Percentiles rank a stretch among this genome's conserved stretches.
phyloP scores from a whole-genome alignment of 2,797 vertebrate species.

The Halcyon smyrnensis region DNA sequence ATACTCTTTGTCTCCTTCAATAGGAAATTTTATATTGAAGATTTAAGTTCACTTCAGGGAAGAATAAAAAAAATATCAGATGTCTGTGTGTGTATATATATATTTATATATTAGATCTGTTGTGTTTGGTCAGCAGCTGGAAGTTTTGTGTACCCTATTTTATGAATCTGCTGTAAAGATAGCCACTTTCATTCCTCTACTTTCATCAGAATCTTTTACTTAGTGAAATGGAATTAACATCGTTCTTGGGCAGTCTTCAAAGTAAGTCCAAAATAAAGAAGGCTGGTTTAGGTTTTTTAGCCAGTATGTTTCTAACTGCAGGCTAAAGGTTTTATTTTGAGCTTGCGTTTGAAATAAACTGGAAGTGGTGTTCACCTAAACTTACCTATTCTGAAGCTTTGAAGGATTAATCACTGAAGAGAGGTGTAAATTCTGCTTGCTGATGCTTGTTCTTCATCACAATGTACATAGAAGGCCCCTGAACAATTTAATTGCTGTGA shows the following conservation, averaged over 20 bases:
- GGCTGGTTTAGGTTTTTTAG: background rate
- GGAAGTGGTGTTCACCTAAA: conserved; percentile 9
- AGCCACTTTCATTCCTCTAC: background rate
- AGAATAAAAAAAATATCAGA: background rate
- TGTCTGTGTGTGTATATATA: background rate
- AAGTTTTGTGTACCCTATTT: background rate
- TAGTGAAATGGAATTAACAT: background rate
- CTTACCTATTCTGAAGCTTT: conserved; percentile 28
- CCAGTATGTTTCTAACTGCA: background rate
- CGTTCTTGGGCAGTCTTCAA: background rate
- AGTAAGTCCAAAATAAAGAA: conserved; percentile 2
- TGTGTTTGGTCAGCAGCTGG: background rate
- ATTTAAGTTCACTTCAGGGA: background rate
- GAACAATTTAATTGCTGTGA: background rate
- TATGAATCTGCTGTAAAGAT: background rate
- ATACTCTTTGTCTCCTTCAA: background rate
- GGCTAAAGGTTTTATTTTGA: conserved; percentile 21
- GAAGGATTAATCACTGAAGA: background rate
- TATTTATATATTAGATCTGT: background rate
- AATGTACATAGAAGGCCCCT: background rate
- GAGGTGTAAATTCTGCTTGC: background rate
- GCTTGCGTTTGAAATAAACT: conserved; percentile 25
- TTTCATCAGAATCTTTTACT: background rate
- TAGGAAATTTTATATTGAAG: background rate
- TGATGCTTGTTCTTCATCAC: background rate